Evolutionary conservation across 2,888 invertebrate species (phyloP).

Genomic region (Ennomos fuscantarius): DNA sequence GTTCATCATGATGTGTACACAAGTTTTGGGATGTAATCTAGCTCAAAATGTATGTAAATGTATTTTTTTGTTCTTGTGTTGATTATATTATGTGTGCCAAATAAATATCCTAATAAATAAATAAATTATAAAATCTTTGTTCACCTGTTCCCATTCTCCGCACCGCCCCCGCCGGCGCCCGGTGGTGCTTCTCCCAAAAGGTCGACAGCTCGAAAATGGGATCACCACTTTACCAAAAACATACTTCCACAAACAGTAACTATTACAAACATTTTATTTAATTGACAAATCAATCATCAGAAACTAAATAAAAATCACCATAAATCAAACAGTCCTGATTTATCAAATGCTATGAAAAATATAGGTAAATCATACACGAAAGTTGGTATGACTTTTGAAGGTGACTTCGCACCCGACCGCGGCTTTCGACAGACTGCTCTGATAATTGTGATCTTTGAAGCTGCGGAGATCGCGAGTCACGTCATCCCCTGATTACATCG

Average conservation of each 20-base stretch:
- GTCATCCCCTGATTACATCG: slow-evolving; percentile 85
- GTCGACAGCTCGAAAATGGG: slow-evolving; percentile 77
- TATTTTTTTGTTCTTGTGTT: no score
- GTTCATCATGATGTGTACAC: no score
- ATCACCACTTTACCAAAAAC: slow-evolving; percentile 36
- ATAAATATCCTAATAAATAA: no score
- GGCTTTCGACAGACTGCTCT: slow-evolving; percentile 84
- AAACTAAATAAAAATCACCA: slow-evolving; percentile 1
- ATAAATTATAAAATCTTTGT: slow-evolving; percentile 33
- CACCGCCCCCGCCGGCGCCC: slow-evolving; percentile 84
- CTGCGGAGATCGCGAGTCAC: slow-evolving; percentile 84
- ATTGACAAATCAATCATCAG: background rate
- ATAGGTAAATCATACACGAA: slow-evolving; percentile 46
- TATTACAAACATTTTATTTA: slow-evolving; percentile 15
- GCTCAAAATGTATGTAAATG: no score
- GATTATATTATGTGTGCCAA: no score
- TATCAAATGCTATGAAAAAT: slow-evolving; percentile 29
- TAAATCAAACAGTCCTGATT: background rate
- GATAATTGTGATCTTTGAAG: slow-evolving; percentile 85
- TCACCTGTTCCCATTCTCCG: slow-evolving; percentile 91
- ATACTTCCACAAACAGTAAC: slow-evolving; percentile 26
- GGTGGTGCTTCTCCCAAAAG: slow-evolving; percentile 87
- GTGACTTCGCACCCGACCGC: slow-evolving; percentile 78
- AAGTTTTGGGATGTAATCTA: no score
- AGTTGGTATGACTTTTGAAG: slow-evolving; percentile 64